phyloP scores from a whole-genome alignment of 1,140 invertebrate species.

The Panulirus ornatus region DNA sequence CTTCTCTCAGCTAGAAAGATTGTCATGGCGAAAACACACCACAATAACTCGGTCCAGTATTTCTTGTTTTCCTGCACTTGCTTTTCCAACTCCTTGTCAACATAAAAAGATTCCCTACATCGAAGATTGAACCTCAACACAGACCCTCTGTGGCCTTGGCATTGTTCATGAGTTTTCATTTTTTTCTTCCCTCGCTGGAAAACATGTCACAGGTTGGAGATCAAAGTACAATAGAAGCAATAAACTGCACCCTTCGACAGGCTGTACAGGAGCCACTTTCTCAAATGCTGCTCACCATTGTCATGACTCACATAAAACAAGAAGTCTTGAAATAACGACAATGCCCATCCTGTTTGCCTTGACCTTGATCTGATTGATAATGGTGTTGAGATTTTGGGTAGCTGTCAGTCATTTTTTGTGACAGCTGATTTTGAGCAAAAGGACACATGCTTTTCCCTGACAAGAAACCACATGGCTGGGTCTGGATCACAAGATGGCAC shows the following conservation, averaged over 20 bases:
- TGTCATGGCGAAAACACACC: background rate
- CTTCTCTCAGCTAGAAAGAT: slow-evolving; percentile 17
- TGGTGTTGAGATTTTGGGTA: too few species aligned
- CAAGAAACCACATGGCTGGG: too few species aligned
- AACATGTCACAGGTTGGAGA: too few species aligned
- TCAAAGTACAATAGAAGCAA: too few species aligned
- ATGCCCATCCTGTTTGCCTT: background rate
- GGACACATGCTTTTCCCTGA: too few species aligned
- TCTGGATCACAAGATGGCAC: slow-evolving; percentile 5
- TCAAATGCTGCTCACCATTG: background rate
- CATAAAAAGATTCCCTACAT: background rate
- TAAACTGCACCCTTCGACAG: too few species aligned
- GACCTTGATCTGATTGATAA: too few species aligned
- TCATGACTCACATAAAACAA: background rate
- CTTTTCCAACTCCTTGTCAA: slow-evolving; percentile 21
- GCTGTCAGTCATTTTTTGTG: too few species aligned
- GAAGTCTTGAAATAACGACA: slow-evolving; percentile 13
- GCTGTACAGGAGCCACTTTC: slow-evolving; percentile 7
- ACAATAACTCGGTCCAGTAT: background rate
- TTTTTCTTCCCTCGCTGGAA: too few species aligned
- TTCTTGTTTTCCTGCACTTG: background rate
- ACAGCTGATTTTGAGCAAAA: too few species aligned
- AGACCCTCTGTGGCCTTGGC: too few species aligned
- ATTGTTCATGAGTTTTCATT: too few species aligned
- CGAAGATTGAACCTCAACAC: slow-evolving; percentile 10